A percentile compares a stretch with the other conserved stretches of the same genome.
Evolutionary conservation across 2,113 vertebrate genomes (phyloP).

Genomic region (Albula glossodonta): DNA sequence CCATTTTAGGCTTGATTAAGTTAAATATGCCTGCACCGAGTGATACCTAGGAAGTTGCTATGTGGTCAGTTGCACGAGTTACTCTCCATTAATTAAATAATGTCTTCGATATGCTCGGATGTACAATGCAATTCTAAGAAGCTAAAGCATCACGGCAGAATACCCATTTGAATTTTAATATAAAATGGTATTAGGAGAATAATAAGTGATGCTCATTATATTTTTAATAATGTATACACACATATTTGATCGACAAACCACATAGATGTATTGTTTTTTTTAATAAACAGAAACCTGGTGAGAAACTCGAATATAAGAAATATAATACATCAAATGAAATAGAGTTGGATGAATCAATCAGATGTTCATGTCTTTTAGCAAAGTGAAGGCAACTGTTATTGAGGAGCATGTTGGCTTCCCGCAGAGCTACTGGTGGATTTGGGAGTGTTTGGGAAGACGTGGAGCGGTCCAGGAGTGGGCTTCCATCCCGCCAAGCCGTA

Average conservation of each 20-base stretch:
- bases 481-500: slow-evolving; percentile 59
- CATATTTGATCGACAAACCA: no score
- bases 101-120: not conserved
- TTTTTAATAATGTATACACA: no score
- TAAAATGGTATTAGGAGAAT: not conserved
- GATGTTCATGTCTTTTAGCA: slow-evolving; percentile 7
- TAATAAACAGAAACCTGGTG: no score
- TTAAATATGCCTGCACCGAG: not conserved
- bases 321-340: slow-evolving; percentile 3
- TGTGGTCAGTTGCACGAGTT: slow-evolving; percentile 1
- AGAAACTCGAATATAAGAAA: not conserved
- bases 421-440: slow-evolving; percentile 23
- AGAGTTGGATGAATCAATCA: slow-evolving; percentile 15
- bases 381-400: slow-evolving; percentile 17
- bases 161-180: not conserved
- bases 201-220: no score
- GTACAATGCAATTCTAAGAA: not conserved
- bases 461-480: slow-evolving; percentile 58
- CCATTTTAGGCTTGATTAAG: not conserved
- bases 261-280: no score
- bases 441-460: slow-evolving; percentile 40
- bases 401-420: slow-evolving; percentile 27
- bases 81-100: not conserved
- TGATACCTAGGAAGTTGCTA: not conserved
- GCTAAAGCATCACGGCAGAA: not conserved